phyloP scores from a whole-genome alignment of 2,113 vertebrate species.

The Lonchura striata region DNA sequence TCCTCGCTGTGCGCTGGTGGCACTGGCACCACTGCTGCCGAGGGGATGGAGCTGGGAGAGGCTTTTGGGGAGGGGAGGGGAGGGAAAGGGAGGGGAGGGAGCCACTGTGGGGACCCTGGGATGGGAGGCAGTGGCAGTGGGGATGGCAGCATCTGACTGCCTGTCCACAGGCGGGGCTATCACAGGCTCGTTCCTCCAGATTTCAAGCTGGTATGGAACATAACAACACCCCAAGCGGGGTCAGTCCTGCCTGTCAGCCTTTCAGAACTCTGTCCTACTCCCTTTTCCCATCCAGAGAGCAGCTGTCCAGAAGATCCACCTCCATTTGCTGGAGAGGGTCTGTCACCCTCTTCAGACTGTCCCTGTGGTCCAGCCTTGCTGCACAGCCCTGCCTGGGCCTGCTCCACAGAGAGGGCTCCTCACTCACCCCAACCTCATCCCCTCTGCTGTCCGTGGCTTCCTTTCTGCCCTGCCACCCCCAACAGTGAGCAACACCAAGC shows the following conservation, averaged over 20 bases:
- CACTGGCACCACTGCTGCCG: not conserved
- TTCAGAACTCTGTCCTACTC: not conserved
- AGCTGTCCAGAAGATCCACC: rapidly evolving
- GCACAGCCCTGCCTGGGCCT: not conserved
- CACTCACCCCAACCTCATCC: not conserved
- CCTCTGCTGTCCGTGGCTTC: rapidly evolving
- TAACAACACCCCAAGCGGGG: rapidly evolving
- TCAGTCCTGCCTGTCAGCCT: not conserved
- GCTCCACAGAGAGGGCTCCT: rapidly evolving
- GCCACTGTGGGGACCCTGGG: rapidly evolving
- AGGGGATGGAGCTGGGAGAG: not conserved
- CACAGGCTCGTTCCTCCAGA: not conserved
- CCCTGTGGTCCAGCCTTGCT: not conserved
- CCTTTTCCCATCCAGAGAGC: not conserved
- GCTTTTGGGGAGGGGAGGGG: not conserved
- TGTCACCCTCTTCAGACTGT: not conserved
- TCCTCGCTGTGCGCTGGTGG: not conserved
- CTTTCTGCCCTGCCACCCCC: not conserved
- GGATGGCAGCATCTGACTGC: not conserved
- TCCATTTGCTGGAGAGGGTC: not conserved
- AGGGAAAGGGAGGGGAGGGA: not conserved
- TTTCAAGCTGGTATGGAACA: not conserved
- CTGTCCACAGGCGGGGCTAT: not conserved
- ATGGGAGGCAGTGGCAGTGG: not conserved
- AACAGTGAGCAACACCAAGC: rapidly evolving